phyloP scores from a whole-genome alignment of 1,140 invertebrate species.

The Hylaeus volcanicus region DNA sequence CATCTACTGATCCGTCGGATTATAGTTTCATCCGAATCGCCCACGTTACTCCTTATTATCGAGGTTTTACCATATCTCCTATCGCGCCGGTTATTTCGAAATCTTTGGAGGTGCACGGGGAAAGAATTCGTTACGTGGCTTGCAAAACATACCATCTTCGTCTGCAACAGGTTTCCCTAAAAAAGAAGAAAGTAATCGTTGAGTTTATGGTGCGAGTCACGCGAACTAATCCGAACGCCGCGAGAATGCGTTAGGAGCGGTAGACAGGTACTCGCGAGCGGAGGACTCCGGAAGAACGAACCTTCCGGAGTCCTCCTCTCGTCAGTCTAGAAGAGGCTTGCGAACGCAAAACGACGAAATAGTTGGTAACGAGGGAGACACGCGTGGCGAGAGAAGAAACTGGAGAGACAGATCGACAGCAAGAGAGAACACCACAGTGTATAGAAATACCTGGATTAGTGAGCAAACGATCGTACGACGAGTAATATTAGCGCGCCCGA shows the following conservation, averaged over 20 bases:
- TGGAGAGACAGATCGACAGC: slow-evolving; percentile 40
- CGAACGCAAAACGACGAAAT: neutral
- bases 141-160: neutral
- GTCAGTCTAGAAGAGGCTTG: no score
- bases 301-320: no score
- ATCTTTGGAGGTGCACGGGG: no score
- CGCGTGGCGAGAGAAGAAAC: slow-evolving; percentile 15
- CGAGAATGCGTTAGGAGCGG: neutral
- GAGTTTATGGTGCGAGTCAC: neutral
- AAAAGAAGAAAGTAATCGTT: no score
- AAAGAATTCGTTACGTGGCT: no score
- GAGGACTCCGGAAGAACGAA: no score
- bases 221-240: neutral
- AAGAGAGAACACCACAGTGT: slow-evolving; percentile 50
- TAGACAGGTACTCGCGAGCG: neutral
- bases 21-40: no score
- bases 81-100: no score
- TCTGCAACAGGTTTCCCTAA: neutral
- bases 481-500: slow-evolving; percentile 54
- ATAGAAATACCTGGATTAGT: slow-evolving; percentile 67
- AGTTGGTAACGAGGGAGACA: slow-evolving; percentile 5
- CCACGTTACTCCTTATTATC: no score
- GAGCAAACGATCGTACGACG: slow-evolving; percentile 56
- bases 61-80: no score
- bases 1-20: no score